A percentile compares a stretch with the other conserved stretches of the same genome.
Conservation (phyloP, 2,797 vertebrate genomes). For the Coluber constrictor region DNA sequence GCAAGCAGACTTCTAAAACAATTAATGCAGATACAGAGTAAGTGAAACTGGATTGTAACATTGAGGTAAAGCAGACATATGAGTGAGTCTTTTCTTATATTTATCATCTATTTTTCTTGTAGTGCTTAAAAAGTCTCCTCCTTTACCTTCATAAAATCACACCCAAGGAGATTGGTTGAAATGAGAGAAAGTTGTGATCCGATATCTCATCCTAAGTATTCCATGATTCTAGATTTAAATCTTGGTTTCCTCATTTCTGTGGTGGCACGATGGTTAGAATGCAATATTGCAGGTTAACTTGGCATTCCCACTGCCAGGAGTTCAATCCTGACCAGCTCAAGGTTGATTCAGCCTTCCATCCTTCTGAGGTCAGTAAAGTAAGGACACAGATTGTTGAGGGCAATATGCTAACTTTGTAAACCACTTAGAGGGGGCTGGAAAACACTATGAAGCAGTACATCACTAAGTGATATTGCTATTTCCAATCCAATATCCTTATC, state of each 20-base stretch:
- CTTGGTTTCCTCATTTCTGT: background rate
- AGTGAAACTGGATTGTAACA: background rate
- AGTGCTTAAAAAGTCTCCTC: background rate
- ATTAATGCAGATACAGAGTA: background rate
- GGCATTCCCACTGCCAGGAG: background rate
- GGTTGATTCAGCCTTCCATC: background rate
- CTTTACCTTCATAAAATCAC: background rate
- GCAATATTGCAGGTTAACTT: background rate
- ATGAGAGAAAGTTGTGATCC: background rate
- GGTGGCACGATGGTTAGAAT: background rate
- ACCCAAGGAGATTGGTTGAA: background rate
- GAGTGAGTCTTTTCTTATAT: background rate
- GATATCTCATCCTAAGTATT: background rate
- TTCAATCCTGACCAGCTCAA: background rate
- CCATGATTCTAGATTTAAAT: background rate
- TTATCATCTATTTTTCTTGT: background rate
- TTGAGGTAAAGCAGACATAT: background rate
- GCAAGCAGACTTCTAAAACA: no score
- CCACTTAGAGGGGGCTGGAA: no score
- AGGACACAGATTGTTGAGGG: background rate
- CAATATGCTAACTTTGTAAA: no score
- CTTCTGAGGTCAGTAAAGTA: background rate
- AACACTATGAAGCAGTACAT: no score
- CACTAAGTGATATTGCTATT: background rate
- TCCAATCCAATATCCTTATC: background rate